Evolutionary conservation across 2,113 vertebrate genomes (phyloP), one percentile per base, ranked within the genome.

Genomic region (Peromyscus polionotus): DNA sequence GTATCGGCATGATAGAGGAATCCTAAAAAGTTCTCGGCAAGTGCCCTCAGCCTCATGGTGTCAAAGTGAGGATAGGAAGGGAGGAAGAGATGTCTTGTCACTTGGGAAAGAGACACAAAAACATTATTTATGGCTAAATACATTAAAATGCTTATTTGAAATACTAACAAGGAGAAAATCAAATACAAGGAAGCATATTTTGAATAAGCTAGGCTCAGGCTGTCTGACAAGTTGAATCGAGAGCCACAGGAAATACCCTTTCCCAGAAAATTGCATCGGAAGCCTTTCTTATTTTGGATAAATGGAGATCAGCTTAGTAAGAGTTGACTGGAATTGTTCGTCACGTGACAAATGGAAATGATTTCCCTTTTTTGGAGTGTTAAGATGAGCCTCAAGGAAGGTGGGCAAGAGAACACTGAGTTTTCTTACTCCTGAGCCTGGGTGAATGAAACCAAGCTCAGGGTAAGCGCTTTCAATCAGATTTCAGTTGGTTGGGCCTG

Each of bases 261-360:
- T 39, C 76, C 88, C 22, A 67, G 81, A 94, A 76, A 92, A 72
- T 67, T 28, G 73, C 11, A 0, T 83, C 67, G 14, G 48, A 91
- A 89, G 61, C 79, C 20, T 72, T 72, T 93, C 93, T 94, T 96
- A 72, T 79, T 97, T 95, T 94, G 93, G 96, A 91, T 96, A 98
- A 97, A 95, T 88, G 67, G 57, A 11, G 59, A 90, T 93, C 70
- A 92, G 39, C 57, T 95, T 94, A 94, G 93, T 96, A 85, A 57
- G 81, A 88, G 81, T 75, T 91, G 92, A 97, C 67, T 91, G 77
- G 91, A 96, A 96, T 95, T 97, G 91, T 83, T 95, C 88, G 93
- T 95, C 96, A 97, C 59, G 48, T 98, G 95, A 96, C 93, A 95
- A 61, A 96, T 90, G 83, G 91, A 95, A 97, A 98, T 91, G 81